Evolutionary conservation across 1,140 invertebrate genomes (phyloP).

Genomic region (Drosophila lowei): DNA sequence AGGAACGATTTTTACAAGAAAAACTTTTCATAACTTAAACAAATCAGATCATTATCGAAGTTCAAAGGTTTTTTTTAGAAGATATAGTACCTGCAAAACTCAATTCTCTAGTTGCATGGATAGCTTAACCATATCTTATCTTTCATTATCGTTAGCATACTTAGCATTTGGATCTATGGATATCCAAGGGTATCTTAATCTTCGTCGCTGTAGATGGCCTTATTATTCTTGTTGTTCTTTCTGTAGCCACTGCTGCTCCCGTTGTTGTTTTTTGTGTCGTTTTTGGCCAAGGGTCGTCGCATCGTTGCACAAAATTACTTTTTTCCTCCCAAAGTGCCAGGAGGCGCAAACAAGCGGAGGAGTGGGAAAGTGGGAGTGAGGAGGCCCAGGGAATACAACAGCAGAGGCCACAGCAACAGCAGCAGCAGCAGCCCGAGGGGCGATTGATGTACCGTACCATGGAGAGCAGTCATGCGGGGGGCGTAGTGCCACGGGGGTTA

Average conservation of each 20-base stretch:
- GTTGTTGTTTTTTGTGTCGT: constrained; percentile 52
- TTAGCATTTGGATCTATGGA: too few relatives aligned
- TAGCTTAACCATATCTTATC: too few relatives aligned
- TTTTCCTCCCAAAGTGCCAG: constrained; percentile 42
- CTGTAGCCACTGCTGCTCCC: not conserved
- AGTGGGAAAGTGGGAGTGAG: constrained; percentile 14
- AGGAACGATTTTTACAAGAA: too few relatives aligned
- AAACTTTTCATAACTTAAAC: too few relatives aligned
- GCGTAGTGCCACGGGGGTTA: constrained; percentile 2
- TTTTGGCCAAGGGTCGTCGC: constrained; percentile 75
- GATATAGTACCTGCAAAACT: too few relatives aligned
- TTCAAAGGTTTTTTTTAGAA: too few relatives aligned
- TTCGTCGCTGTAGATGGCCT: too few relatives aligned
- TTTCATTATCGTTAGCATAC: too few relatives aligned
- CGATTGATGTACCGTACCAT: constrained; percentile 50
- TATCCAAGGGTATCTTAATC: too few relatives aligned
- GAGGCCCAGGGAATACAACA: constrained; percentile 10
- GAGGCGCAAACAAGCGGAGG: not conserved
- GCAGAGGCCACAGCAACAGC: constrained; percentile 5
- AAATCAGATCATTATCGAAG: too few relatives aligned
- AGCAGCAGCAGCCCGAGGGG: constrained; percentile 49
- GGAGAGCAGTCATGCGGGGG: constrained; percentile 13
- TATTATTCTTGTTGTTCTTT: constrained; percentile 22
- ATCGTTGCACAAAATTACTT: constrained; percentile 79
- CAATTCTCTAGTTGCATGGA: too few relatives aligned